Percentiles rank a stretch among this genome's conserved stretches.
Conservation (phyloP, 2,113 vertebrate species). For the Pomatorhinus ruficollis region DNA sequence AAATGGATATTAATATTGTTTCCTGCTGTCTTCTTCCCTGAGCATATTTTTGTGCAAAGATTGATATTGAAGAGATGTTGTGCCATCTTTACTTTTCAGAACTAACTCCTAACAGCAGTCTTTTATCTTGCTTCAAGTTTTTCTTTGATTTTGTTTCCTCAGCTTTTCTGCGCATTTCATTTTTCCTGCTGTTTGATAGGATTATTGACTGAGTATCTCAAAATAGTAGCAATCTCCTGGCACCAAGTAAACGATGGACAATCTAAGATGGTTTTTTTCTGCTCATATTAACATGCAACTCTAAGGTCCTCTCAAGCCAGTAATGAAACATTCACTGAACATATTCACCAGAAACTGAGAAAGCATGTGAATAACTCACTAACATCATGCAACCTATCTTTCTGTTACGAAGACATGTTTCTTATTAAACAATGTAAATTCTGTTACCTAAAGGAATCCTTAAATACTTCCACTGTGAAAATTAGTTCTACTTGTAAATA, state of each 20-base stretch:
- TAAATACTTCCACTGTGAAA: not conserved
- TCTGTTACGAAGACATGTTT: not conserved
- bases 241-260: not conserved
- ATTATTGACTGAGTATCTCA: not conserved
- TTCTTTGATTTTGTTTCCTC: not conserved
- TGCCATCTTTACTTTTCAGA: not conserved
- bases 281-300: not conserved
- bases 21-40: not conserved
- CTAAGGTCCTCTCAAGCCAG: not conserved
- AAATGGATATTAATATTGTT: not conserved
- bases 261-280: not conserved
- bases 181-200: not conserved
- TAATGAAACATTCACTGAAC: not conserved
- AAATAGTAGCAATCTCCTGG: not conserved
- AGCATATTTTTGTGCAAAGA: not conserved
- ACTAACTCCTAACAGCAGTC: not conserved
- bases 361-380: not conserved
- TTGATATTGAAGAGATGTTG: not conserved
- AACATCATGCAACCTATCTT: not conserved
- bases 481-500: not conserved
- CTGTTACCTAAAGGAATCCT: not conserved
- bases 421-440: not conserved
- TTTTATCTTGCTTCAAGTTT: not conserved
- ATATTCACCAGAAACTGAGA: not conserved
- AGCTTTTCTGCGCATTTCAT: not conserved